These are phyloP conservation scores for Carassius auratus DNA, from an alignment of 2,113 vertebrate genomes.

Conservation along the genomic window DNA sequence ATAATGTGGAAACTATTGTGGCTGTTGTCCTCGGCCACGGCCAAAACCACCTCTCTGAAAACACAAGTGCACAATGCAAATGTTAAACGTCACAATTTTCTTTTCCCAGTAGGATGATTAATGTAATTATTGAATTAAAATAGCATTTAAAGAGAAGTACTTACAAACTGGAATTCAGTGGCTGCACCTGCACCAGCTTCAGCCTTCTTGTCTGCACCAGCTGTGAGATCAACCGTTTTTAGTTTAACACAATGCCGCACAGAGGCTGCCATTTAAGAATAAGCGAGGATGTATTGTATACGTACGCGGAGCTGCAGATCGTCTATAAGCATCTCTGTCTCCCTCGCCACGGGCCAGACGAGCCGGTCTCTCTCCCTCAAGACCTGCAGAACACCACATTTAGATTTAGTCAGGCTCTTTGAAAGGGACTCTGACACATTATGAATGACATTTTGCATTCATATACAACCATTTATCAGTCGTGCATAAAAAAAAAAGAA, in stretches of 20 bases:
- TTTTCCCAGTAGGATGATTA: background rate
- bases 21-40: conserved; percentile 94
- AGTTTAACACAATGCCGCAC: background rate
- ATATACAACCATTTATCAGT: no score
- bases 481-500: no score
- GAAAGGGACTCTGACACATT: background rate
- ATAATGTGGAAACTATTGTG: conserved; percentile 84
- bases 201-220: conserved; percentile 97
- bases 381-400: conserved; percentile 72
- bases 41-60: conserved; percentile 98
- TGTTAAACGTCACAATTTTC: background rate
- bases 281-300: conserved; percentile 47
- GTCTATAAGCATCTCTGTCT: conserved; percentile 95
- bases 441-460: no score
- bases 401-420: background rate
- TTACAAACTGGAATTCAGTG: conserved; percentile 99
- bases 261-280: background rate
- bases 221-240: conserved; percentile 63
- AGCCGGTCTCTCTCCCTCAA: conserved; percentile 95
- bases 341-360: conserved; percentile 92
- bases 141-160: conserved; percentile 65
- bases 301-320: conserved; percentile 92
- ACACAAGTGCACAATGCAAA: background rate
- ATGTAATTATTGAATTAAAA: background rate
- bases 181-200: conserved; percentile 97